phyloP scores from a whole-genome alignment of 2,888 invertebrate species.

The Coleophora flavipennella region DNA sequence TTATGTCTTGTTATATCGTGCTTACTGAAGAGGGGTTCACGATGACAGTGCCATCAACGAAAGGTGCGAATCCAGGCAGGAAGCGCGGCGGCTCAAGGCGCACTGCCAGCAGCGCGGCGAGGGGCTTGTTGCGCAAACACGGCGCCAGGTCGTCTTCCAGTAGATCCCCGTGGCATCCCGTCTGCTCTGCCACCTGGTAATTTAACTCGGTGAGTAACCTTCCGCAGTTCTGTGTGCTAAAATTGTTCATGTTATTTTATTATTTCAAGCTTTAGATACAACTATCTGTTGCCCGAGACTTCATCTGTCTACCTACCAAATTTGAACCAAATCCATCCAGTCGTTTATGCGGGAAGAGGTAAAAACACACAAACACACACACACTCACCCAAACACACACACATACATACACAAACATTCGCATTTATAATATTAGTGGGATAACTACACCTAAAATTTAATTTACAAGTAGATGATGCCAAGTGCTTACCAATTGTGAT shows the following conservation, averaged over 20 bases:
- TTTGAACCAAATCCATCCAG: not conserved
- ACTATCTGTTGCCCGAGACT: too few species aligned
- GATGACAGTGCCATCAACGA: conserved; percentile 91
- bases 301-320: not conserved
- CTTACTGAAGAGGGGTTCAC: conserved; percentile 76
- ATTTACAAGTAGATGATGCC: too few species aligned
- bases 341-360: not conserved
- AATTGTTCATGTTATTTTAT: too few species aligned
- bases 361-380: not conserved
- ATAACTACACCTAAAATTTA: too few species aligned
- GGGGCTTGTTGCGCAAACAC: conserved; percentile 84
- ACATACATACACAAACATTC: not conserved
- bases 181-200: conserved; percentile 81
- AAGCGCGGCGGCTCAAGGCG: conserved; percentile 85
- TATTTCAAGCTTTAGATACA: too few species aligned
- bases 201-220: too few species aligned
- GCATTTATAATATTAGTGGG: not conserved
- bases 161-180: conserved; percentile 87
- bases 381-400: too few species aligned
- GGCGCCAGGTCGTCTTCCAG: conserved; percentile 88
- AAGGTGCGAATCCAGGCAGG: conserved; percentile 93
- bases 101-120: conserved; percentile 81
- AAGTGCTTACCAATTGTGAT: too few species aligned
- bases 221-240: too few species aligned
- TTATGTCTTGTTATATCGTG: conserved; percentile 7